These are phyloP conservation scores for Microctenopoma steveboyesi DNA, from an alignment of 2,797 vertebrate genomes.

Conservation along the genomic window DNA sequence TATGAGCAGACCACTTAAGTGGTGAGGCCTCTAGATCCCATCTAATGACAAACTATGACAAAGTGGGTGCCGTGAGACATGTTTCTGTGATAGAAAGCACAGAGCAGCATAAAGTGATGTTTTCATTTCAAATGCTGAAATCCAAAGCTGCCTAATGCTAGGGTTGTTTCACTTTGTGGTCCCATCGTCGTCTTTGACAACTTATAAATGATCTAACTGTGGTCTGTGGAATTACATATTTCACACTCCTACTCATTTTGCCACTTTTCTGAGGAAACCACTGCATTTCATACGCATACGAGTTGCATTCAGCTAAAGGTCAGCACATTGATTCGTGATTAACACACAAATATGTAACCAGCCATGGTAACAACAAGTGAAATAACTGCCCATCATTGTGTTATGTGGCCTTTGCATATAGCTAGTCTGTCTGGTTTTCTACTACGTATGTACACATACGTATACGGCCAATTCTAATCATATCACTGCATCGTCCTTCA, in stretches of 20 bases:
- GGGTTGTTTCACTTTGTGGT: not conserved
- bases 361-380: not conserved
- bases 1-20: constrained; percentile 33
- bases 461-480: no score
- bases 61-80: constrained; percentile 15
- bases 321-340: constrained; percentile 3
- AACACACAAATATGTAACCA: not conserved
- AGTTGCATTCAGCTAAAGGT: not conserved
- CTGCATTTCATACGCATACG: not conserved
- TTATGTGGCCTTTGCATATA: not conserved
- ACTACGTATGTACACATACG: no score
- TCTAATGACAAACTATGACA: constrained; percentile 37
- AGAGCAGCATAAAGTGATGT: not conserved
- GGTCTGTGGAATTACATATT: constrained; percentile 2
- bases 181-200: not conserved
- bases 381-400: not conserved
- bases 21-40: constrained; percentile 28
- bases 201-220: not conserved
- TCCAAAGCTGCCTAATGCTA: not conserved
- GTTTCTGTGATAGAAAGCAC: constrained; percentile 20
- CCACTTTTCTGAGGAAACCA: not conserved
- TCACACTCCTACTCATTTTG: not conserved
- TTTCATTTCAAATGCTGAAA: constrained; percentile 5
- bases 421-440: not conserved
- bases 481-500: no score